Evolutionary conservation across 64 coral and sea anemone species (phyloP).

Genomic region (Stylophora pistillata): DNA sequence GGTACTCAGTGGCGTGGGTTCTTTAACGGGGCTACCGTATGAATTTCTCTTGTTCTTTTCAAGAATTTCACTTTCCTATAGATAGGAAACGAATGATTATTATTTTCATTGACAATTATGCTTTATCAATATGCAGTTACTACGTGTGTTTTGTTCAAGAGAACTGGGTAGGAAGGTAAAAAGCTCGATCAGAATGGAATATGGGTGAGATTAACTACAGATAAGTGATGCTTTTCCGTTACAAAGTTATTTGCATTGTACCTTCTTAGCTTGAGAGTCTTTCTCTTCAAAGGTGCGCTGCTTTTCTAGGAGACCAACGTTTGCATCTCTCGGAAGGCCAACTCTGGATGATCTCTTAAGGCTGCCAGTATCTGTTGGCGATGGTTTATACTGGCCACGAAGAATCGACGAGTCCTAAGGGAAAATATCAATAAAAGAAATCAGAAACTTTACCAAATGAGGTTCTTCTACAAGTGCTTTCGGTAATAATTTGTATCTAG

Average conservation of each 20-base stretch:
- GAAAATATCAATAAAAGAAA: neutral
- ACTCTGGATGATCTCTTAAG: slow-evolving; percentile 14
- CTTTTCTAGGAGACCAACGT: slow-evolving; percentile 55
- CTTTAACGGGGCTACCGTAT: slow-evolving; percentile 27
- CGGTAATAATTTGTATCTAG: no score
- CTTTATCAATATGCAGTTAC: neutral
- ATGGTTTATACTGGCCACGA: slow-evolving; percentile 11
- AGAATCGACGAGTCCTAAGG: slow-evolving; percentile 33
- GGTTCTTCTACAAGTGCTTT: no score
- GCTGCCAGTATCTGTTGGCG: slow-evolving; percentile 6
- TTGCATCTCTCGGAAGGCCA: slow-evolving; percentile 28
- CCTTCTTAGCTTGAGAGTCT: slow-evolving; percentile 56
- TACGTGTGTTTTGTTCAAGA: no score
- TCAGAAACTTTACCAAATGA: neutral
- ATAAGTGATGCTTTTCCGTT: neutral
- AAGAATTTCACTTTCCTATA: slow-evolving; percentile 62
- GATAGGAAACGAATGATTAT: neutral
- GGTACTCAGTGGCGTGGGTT: slow-evolving; percentile 42
- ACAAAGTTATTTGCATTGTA: neutral
- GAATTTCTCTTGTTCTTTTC: slow-evolving; percentile 54
- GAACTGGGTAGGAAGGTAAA: no score
- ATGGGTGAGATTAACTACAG: neutral
- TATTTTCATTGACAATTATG: neutral
- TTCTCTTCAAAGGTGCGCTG: slow-evolving; percentile 54
- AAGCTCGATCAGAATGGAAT: neutral